Evolutionary conservation across 30 jellyfish, hydroid and myxozoan genomes (phyloP).

Genomic region (Rhopilema esculentum): DNA sequence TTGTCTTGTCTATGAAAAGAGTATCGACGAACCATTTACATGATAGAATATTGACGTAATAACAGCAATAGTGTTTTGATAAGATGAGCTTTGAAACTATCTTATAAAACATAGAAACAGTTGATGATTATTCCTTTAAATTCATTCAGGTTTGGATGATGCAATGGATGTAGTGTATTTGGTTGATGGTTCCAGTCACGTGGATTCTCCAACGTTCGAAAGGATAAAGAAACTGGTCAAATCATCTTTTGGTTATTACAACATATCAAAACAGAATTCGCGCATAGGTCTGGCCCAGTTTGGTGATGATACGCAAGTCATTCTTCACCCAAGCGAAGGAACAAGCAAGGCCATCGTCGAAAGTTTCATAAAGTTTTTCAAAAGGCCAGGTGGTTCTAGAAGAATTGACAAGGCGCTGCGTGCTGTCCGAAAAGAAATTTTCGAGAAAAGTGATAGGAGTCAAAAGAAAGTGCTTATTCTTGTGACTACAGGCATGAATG

Average conservation of each 20-base stretch:
- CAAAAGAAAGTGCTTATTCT: constrained; percentile 71
- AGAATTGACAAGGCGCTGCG: constrained; percentile 61
- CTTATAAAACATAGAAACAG: too few species aligned
- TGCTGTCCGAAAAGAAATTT: constrained; percentile 18
- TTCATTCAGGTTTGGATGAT: not conserved
- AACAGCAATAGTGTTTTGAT: too few species aligned
- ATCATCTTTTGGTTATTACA: constrained; percentile 26
- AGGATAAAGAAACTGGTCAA: constrained; percentile 24
- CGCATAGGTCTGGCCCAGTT: constrained; percentile 27
- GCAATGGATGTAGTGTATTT: constrained; percentile 16
- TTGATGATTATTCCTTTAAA: too few species aligned
- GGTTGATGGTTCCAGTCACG: constrained; percentile 29
- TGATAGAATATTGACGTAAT: too few species aligned
- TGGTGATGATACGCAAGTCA: constrained; percentile 10
- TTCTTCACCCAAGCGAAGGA: constrained; percentile 39
- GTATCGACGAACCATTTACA: too few species aligned
- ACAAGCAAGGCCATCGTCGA: constrained; percentile 14
- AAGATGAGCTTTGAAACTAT: too few species aligned
- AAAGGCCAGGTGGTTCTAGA: constrained; percentile 74
- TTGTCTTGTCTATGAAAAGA: too few species aligned
- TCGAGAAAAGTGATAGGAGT: constrained; percentile 30
- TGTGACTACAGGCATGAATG: constrained; percentile 74
- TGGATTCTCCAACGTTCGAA: constrained; percentile 4
- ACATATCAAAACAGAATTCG: not conserved
- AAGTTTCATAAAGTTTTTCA: not conserved